Evolutionary conservation across 2,888 invertebrate genomes (phyloP), one percentile per base, ranked within the genome.

Genomic region (Troilus luridus): DNA sequence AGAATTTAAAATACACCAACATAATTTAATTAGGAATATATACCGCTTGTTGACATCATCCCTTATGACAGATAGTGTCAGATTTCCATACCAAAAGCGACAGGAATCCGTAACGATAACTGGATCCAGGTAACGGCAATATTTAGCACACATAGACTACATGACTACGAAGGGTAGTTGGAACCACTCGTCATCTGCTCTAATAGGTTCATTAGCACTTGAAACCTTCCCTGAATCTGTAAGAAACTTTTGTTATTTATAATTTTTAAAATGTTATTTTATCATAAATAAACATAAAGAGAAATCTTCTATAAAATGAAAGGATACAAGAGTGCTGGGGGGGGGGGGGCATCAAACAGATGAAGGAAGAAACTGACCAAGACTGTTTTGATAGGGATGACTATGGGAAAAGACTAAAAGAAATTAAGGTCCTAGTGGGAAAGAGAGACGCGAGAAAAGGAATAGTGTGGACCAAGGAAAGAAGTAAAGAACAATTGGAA

Each of bases 201-300:
- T 88, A 97, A 94, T 92, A 97, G 94, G 93, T 95, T 95, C 93
- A 96, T 94, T 41, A 95, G 94, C 17, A 94, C 94, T 92, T 95
- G 94, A 92, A 96, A 95, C 91, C 97, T 94, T 91, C 95, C 94
- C 93, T 94, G 95, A 14, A 97, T 95, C 93, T 94, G 92, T 41
- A 93, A 93, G 90, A 92, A 89, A 92, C 89, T 92, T 41, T n/a
- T 41, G 41, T 41, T 41, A 41, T 41, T 41, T 24, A 11, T 62
- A 3, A 9, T 62, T 62, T 62, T 62, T 21, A 62, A n/a, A 64
- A 3, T 10, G 14, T 64, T 64, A 19, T 56, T 56, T 88, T 59
- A 88, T 88, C 10, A 89, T 21, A 64, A n/a, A 14, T n/a, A 64
- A 60, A 27, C 41, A 41, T 41, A 41, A 3, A 41, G 41, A 41